phyloP scores from a whole-genome alignment of 2,888 invertebrate genomes.

The Apomyelois bistriatella region DNA sequence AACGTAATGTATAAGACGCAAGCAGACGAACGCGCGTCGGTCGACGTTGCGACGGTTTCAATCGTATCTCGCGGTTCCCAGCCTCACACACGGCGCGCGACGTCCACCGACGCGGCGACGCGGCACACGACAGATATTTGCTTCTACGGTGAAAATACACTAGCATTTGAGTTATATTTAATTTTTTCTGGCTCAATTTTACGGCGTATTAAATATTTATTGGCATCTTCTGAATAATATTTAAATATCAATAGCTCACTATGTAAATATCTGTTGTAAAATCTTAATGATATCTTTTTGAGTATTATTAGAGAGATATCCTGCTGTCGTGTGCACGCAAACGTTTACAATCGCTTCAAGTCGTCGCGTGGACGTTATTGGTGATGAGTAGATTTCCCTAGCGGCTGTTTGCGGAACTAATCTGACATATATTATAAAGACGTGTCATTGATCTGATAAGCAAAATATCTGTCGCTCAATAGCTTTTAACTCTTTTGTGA shows the following conservation, averaged over 20 bases:
- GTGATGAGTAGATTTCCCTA: neutral
- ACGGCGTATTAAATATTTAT: too few species aligned
- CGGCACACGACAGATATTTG: neutral
- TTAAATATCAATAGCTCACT: neutral
- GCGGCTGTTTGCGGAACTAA: neutral
- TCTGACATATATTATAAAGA: neutral
- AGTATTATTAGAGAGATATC: too few species aligned
- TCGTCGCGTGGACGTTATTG: conserved; percentile 12
- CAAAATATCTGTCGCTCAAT: too few species aligned
- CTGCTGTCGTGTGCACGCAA: neutral
- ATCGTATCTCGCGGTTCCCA: neutral
- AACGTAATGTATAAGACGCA: neutral
- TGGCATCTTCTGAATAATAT: too few species aligned
- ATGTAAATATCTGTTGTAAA: too few species aligned
- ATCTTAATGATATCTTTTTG: too few species aligned
- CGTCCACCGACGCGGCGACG: neutral
- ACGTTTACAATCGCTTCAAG: neutral
- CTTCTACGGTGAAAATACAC: too few species aligned
- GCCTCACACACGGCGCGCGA: neutral
- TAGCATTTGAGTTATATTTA: too few species aligned
- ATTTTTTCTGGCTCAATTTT: too few species aligned
- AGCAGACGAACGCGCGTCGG: conserved; percentile 11
- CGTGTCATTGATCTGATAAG: neutral
- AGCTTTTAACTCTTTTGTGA: too few species aligned
- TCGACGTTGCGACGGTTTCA: conserved; percentile 1